Percentiles rank a stretch among this genome's conserved stretches.
These are phyloP conservation scores for Drosophila ambigua DNA, from an alignment of 1,140 invertebrate species.

Conservation along the genomic window DNA sequence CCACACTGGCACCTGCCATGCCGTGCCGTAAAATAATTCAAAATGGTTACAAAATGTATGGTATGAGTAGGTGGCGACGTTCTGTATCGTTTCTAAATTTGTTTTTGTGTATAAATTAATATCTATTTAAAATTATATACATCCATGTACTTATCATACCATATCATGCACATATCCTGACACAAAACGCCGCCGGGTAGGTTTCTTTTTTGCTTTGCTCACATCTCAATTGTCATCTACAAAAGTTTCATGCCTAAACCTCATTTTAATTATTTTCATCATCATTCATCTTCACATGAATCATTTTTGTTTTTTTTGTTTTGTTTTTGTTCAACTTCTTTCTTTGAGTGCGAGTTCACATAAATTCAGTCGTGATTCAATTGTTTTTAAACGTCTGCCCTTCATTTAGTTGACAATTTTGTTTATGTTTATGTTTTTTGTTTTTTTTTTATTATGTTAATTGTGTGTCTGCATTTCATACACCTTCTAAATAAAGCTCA, in stretches of 20 bases:
- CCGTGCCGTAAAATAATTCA: constrained; percentile 65
- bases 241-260: no score
- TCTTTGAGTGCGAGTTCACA: constrained; percentile 73
- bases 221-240: no score
- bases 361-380: constrained; percentile 80
- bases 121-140: constrained; percentile 76
- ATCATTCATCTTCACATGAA: background rate
- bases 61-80: constrained; percentile 76
- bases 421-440: constrained; percentile 25
- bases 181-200: constrained; percentile 60
- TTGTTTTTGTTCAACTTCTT: background rate
- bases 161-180: constrained; percentile 61
- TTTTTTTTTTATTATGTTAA: constrained; percentile 26
- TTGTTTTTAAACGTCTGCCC: constrained; percentile 27
- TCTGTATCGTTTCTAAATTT: constrained; percentile 52
- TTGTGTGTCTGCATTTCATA: constrained; percentile 1
- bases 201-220: constrained; percentile 21
- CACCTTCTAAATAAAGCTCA: constrained; percentile 71
- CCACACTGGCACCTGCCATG: constrained; percentile 26
- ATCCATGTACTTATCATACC: constrained; percentile 51
- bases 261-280: constrained; percentile 8
- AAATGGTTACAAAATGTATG: constrained; percentile 73
- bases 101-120: constrained; percentile 65
- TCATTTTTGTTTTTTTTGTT: no score
- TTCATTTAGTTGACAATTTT: constrained; percentile 33